A percentile compares a stretch with the other conserved stretches of the same genome.
Evolutionary conservation across 2,113 vertebrate species (phyloP).

Genomic region (Ageneiosus marmoratus): DNA sequence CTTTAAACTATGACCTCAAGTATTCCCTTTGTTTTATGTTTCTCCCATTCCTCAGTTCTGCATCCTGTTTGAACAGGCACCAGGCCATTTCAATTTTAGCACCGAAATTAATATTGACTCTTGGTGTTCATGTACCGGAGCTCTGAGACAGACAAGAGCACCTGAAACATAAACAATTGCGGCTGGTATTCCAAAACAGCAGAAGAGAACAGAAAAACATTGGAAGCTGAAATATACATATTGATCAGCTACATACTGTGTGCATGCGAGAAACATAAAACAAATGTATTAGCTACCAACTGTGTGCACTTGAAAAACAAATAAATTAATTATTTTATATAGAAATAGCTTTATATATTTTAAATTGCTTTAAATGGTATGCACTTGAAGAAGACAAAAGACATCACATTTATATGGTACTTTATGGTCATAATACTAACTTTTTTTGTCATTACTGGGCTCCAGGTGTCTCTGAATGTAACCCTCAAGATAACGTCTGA

Average conservation of each 20-base stretch:
- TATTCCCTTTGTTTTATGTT: conserved; percentile 40
- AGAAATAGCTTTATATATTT: no score
- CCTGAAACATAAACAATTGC: conserved; percentile 47
- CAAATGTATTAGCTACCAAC: background rate
- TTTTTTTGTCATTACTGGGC: conserved; percentile 71
- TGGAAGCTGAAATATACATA: background rate
- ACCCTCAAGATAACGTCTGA: conserved; percentile 78
- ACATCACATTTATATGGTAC: no score
- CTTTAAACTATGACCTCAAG: conserved; percentile 34
- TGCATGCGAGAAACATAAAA: conserved; percentile 6
- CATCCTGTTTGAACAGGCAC: conserved; percentile 59
- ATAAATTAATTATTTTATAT: no score
- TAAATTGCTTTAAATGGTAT: background rate
- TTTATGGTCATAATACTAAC: conserved; percentile 59
- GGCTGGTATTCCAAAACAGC: conserved; percentile 5
- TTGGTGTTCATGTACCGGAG: conserved; percentile 6
- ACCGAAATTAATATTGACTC: conserved; percentile 46
- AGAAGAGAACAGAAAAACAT: background rate
- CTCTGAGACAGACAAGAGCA: conserved; percentile 12
- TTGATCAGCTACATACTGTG: conserved; percentile 2
- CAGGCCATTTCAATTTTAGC: conserved; percentile 50
- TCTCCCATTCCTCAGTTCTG: conserved; percentile 36
- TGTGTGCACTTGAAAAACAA: conserved; percentile 1
- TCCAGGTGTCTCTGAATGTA: conserved; percentile 81
- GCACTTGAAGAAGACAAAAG: background rate